Base-by-base conservation (phyloP, 2,113 vertebrate genomes). In the Microtus montanus region DNA sequence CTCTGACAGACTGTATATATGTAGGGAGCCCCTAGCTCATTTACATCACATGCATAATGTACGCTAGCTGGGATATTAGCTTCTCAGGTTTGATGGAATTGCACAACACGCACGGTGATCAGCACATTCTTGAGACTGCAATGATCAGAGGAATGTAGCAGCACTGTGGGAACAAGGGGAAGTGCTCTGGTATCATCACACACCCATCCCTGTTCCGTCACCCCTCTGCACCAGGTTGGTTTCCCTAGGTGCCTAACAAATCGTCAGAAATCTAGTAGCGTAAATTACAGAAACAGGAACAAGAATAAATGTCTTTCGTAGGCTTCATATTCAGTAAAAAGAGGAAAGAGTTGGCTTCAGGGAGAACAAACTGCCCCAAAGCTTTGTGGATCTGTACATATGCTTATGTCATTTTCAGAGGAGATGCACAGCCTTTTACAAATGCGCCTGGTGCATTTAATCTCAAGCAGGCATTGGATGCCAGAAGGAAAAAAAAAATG, bases 101-200 rank as follows among this genome's bases (percentile, higher is more conserved):
- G 5, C 96, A 89, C 98, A 96, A 98, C 98, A 98, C 96, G 96
- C 97, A 97, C 91, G 87, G 93, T 90, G 95, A 97, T 97, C 95
- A 97, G 95, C 95, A 96, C 97, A 85, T 97, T 98, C 97, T 94
- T 94, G 89, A 98, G 89, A 87, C 93, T 98, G 98, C 94, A 97
- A 91, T 98, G 97, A 98, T 98, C 98, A 98, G 95, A 98, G 95
- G 92, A 97, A 97, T 97, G 96, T 96, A 97, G 96, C 97, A 97
- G 95, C 96, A 96, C 97, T 95, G 96, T 95, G 95, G 94, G 95
- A 97, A 98, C 93, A 97, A 98, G 98, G 95, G 95, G 84, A 96
- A 97, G 96, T 83, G 97, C 96, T 95, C 89, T 91, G 96, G 96
- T 95, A 97, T 98, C 97, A 96, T 94, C 97, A 97, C 96, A 97